Evolutionary conservation across 2,113 vertebrate species (phyloP), one percentile per base, ranked within the genome.

Genomic region (Neoarius graeffei): DNA sequence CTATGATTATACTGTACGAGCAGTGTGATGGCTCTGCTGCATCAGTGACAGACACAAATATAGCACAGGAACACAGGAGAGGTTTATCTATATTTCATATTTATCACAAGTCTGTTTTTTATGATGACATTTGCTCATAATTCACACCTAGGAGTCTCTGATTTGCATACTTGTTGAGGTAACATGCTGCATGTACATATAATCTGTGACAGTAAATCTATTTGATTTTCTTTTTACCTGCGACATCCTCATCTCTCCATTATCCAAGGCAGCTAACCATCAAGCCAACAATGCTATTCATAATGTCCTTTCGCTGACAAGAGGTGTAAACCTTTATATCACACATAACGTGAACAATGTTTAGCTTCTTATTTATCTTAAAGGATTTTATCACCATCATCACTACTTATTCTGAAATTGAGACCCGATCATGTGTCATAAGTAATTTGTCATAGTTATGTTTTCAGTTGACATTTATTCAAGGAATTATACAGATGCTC

Each of bases 61-160:
- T 56, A 69, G 50, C 25, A 27, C 8, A 20, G 9, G 50, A 66
- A 52, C 42, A 11, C 6, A 0, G 19, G 5, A 5, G 19, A 56
- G 25, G 6, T 80, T 57, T n/a, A 80, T 56, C 14, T 30, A 27
- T 56, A 71, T 84, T 56, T 84, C 83, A 84, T 57, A 80, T 57
- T 79, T 54, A 84, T 67, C 64, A 69, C 62, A 69, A n/a, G 56
- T 64, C 23, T 10, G 1, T 25, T 5, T 64, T n/a, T 42, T 62
- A 82, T 13, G 23, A 35, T 73, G 69, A 42, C 35, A 48, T 10
- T 19, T 17, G 17, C 19, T 42, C 42, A 42, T 42, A 42, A 42
- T 48, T 74, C 35, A 48, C 71, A 23, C 73, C 30, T 35, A 35
- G 48, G 71, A 74, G 35, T 52, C 23, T 25, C 23, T 54, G 76